Evolutionary conservation across 2,797 vertebrate genomes (phyloP).

Genomic region (Psittacula echo): DNA sequence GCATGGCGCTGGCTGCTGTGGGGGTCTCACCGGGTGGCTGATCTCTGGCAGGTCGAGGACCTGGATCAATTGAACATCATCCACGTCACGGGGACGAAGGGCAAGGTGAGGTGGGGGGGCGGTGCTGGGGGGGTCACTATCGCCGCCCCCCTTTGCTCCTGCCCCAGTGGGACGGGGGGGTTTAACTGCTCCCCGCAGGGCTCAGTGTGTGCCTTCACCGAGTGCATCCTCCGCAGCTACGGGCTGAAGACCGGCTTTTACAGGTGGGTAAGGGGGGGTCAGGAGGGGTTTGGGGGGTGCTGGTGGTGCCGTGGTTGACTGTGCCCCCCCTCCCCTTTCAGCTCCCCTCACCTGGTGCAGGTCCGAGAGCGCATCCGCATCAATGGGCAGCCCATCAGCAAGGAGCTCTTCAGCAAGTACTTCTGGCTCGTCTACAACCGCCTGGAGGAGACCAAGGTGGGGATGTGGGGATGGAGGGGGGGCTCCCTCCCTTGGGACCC

Average conservation of each 20-base stretch:
- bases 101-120: constrained; percentile 83
- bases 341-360: constrained; percentile 95
- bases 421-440: constrained; percentile 93
- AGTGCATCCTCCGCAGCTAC: constrained; percentile 88
- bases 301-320: fast-evolving
- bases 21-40: constrained; percentile 25
- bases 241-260: constrained; percentile 95
- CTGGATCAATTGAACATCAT: constrained; percentile 92
- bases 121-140: neutral
- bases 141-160: fast-evolving
- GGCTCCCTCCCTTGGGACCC: neutral
- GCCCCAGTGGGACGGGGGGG: fast-evolving
- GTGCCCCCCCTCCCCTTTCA: constrained; percentile 15
- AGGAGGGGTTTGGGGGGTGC: neutral
- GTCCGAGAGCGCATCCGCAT: constrained; percentile 95
- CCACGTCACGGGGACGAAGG: constrained; percentile 96
- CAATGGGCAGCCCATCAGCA: constrained; percentile 90
- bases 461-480: neutral
- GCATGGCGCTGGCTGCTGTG: fast-evolving
- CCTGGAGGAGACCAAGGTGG: constrained; percentile 90
- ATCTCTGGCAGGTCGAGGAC: constrained; percentile 85
- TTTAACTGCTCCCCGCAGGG: constrained; percentile 77
- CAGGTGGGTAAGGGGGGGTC: constrained; percentile 76
- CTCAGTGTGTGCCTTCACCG: constrained; percentile 92
- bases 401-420: constrained; percentile 92